Evolutionary conservation across 2,888 invertebrate genomes (phyloP), one percentile per base, ranked within the genome.

Genomic region (Drosophila anomalata): DNA sequence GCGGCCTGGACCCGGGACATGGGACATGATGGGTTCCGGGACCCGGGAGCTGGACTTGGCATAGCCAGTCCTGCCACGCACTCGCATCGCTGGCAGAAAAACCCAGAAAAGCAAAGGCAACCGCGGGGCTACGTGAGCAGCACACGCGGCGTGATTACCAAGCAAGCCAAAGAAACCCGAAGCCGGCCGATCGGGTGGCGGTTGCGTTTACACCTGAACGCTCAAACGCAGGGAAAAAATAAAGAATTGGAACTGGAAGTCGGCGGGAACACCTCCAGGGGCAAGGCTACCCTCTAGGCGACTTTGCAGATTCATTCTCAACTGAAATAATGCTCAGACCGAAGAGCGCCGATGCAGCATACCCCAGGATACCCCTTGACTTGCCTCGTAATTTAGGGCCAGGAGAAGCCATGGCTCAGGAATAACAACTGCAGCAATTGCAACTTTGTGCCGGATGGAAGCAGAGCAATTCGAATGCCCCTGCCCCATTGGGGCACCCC

Each of bases 71-170:
- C 36, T 36, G 36, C 36, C n/a, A 36, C 36, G 36, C 36, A 36
- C 36, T 36, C 36, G 36, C 33, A 33, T 33, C 33, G 12, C 12
- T 12, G 33, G 12, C 33, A 33, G 31, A 11, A 33, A 12, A 12
- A 12, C 3, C 4, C 33, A 41, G 8, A 41, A 26, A 29, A 6
- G 47, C 29, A 4, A 24, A 8, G 14, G 26, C 78, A 60, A 76
- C 84, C 80, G 78, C 81, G 69, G 63, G 60, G 75, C 82, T 87
- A 87, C 87, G 81, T 87, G 85, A 83, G 80, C 74, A 73, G 80
- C 82, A 77, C 82, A 86, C 84, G 84, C 87, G 87, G 83, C 66
- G 63, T 79, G 79, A 85, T 81, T 81, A 75, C 86, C 66, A 56
- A 56, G 31, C 12, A 42, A 68, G 48, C 24, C 60, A 44, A 44